These are phyloP conservation scores for Portevinia maculata DNA, from an alignment of 2,888 invertebrate species.

Conservation along the genomic window DNA sequence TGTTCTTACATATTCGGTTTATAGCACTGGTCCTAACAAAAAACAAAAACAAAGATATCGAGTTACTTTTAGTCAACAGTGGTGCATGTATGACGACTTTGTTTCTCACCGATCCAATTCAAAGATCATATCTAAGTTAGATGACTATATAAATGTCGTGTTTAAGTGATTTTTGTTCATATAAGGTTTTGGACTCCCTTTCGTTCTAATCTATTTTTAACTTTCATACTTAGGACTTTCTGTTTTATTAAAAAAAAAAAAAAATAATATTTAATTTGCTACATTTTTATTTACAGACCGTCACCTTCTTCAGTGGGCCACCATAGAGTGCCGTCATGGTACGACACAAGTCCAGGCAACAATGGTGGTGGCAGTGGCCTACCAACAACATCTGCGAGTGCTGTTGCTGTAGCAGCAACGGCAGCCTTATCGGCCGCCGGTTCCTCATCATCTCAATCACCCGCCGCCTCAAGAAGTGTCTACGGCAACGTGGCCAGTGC, in stretches of 20 bases:
- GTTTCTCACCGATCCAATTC: no score
- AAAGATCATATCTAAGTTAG: no score
- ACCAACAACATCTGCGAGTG: constrained; percentile 78
- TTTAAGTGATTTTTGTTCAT: no score
- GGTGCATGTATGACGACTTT: no score
- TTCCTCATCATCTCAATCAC: constrained; percentile 75
- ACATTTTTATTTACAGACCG: constrained; percentile 75
- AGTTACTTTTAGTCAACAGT: no score
- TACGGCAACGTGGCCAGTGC: constrained; percentile 79
- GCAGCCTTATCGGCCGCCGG: constrained; percentile 39
- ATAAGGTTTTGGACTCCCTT: no score
- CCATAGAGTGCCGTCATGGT: constrained; percentile 82
- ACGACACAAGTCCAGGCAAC: constrained; percentile 81
- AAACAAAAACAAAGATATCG: no score
- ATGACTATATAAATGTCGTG: no score
- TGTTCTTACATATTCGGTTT: no score
- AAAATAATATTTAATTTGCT: constrained; percentile 26
- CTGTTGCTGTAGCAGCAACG: constrained; percentile 74
- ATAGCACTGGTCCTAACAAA: no score
- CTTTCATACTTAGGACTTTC: neutral
- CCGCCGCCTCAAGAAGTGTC: constrained; percentile 78
- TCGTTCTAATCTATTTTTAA: no score
- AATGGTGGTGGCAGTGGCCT: constrained; percentile 80
- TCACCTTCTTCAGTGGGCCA: constrained; percentile 77
- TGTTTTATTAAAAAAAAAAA: constrained; percentile 6